Evolutionary conservation across 1,140 invertebrate species (phyloP).

Genomic region (Drosophila fuyamai): DNA sequence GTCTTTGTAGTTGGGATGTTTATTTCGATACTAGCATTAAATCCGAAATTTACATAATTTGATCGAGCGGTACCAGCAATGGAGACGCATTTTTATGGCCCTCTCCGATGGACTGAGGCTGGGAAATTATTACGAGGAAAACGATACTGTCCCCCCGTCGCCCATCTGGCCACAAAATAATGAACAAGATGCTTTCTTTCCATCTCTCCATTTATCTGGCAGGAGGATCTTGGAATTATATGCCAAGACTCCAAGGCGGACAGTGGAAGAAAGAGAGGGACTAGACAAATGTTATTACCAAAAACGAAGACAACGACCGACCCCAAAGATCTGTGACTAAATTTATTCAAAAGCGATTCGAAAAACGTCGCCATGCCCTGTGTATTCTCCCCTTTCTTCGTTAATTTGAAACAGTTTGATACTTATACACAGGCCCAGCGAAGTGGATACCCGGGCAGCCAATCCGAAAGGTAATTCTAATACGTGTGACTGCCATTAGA

Average conservation of each 20-base stretch:
- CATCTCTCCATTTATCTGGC: slow-evolving; percentile 56
- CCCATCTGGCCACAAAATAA: slow-evolving; percentile 41
- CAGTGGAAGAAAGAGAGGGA: slow-evolving; percentile 16
- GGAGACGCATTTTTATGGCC: slow-evolving; percentile 68
- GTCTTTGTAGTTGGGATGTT: slow-evolving; percentile 44
- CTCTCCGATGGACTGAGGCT: slow-evolving; percentile 42
- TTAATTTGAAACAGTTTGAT: slow-evolving; percentile 59
- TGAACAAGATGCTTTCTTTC: slow-evolving; percentile 79
- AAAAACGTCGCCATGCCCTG: slow-evolving; percentile 60
- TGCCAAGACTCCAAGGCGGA: slow-evolving; percentile 8
- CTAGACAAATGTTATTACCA: slow-evolving; percentile 83
- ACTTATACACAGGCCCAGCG: slow-evolving; percentile 38
- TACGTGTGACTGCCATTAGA: slow-evolving; percentile 78
- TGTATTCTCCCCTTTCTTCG: slow-evolving; percentile 69
- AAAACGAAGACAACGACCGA: slow-evolving; percentile 66
- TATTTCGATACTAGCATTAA: slow-evolving; percentile 74
- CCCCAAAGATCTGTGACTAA: slow-evolving; percentile 75
- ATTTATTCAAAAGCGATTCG: slow-evolving; percentile 80
- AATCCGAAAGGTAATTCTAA: slow-evolving; percentile 58
- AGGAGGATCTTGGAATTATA: slow-evolving; percentile 72
- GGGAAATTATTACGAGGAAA: slow-evolving; percentile 81
- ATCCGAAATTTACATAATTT: slow-evolving; percentile 78
- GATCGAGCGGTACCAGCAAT: slow-evolving; percentile 75
- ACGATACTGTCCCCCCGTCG: slow-evolving; percentile 66
- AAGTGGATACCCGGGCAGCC: slow-evolving; percentile 37